These are phyloP conservation scores for Odontamblyopus rebecca DNA, from an alignment of 2,797 vertebrate genomes.

Conservation along the genomic window DNA sequence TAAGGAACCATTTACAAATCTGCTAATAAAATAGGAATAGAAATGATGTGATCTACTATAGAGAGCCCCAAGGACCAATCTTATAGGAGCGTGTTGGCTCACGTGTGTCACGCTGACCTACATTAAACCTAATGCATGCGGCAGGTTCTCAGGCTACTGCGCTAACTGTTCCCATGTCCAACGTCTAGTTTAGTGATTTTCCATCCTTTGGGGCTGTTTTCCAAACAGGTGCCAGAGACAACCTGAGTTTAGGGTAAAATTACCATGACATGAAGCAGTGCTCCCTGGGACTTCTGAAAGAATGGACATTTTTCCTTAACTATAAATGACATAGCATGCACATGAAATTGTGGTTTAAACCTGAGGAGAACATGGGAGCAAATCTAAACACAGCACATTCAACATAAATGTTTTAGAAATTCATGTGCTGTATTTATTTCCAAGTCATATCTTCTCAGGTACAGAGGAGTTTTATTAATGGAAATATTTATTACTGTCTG, in stretches of 20 bases:
- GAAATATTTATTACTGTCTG: constrained; percentile 10
- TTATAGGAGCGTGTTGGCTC: constrained; percentile 1
- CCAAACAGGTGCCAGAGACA: constrained; percentile 9
- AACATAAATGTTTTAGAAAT: neutral
- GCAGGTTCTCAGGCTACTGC: constrained; percentile 19
- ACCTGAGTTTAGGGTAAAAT: constrained; percentile 5
- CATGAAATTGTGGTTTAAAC: neutral
- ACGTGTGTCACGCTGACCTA: constrained; percentile 59
- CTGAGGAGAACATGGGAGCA: neutral
- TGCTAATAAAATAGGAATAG: constrained; percentile 30
- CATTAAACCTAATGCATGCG: constrained; percentile 77
- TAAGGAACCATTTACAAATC: constrained; percentile 78
- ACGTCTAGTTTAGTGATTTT: constrained; percentile 4
- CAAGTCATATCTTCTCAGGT: constrained; percentile 2
- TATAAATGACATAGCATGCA: neutral
- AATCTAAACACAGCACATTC: constrained; percentile 5
- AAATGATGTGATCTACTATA: constrained; percentile 7
- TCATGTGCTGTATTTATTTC: constrained; percentile 10
- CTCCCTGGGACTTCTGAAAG: constrained; percentile 1
- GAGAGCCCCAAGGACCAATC: constrained; percentile 3
- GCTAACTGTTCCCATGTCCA: constrained; percentile 1
- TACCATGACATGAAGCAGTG: constrained; percentile 1
- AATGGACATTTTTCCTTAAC: constrained; percentile 5
- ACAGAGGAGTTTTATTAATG: constrained; percentile 10
- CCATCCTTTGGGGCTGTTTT: constrained; percentile 2